phyloP scores from a whole-genome alignment of 2,797 vertebrate genomes.

The Dryobates pubescens region DNA sequence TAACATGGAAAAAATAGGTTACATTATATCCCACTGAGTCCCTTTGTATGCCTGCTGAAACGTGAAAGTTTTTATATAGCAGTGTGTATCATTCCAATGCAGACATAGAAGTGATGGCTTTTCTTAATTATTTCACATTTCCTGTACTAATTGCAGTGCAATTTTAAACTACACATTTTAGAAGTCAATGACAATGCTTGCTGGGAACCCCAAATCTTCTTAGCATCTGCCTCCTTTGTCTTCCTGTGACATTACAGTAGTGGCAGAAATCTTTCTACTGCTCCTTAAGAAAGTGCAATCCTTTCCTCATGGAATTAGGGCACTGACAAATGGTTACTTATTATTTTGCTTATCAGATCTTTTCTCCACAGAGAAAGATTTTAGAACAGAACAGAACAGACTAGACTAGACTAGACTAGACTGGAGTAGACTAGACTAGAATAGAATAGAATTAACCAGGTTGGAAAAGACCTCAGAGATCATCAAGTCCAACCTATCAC shows the following conservation, averaged over 20 bases:
- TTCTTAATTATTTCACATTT: not conserved
- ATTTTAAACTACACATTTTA: not conserved
- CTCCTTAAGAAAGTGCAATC: not conserved
- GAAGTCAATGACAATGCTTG: accelerated
- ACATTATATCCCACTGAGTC: not conserved
- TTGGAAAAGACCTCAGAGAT: no score
- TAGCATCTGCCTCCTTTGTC: not conserved
- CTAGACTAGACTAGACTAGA: no score
- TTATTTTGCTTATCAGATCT: not conserved
- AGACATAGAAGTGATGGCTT: not conserved
- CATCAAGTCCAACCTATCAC: no score
- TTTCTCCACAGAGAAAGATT: not conserved
- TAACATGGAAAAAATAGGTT: not conserved
- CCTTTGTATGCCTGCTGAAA: not conserved
- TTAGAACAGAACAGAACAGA: no score
- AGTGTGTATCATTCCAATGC: not conserved
- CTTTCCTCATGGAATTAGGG: not conserved
- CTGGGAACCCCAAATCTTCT: not conserved
- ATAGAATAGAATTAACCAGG: no score
- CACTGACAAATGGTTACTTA: not conserved
- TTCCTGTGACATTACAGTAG: accelerated
- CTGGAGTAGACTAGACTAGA: no score
- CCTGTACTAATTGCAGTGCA: not conserved
- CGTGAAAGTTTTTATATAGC: not conserved
- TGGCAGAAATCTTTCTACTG: not conserved